phyloP scores from a whole-genome alignment of 2,888 invertebrate species.

The Suillia variegata region DNA sequence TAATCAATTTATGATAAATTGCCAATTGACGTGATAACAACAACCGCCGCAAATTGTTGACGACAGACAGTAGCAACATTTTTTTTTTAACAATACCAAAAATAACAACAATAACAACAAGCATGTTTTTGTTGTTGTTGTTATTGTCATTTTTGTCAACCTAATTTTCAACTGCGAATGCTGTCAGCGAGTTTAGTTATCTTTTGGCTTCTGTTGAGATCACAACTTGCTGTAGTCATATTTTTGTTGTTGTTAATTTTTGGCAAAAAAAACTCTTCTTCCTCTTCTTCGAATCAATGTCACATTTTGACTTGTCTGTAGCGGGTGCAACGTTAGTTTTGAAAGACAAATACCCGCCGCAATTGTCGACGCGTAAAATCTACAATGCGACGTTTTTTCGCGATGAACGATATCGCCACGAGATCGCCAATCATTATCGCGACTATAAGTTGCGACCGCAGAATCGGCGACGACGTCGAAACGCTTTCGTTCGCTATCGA shows the following conservation, averaged over 20 bases:
- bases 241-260: too few relatives aligned
- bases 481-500: conserved; percentile 21
- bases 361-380: conserved; percentile 42
- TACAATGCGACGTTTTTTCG: conserved; percentile 41
- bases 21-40: conserved; percentile 55
- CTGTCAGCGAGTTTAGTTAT: background rate
- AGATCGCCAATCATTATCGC: conserved; percentile 58
- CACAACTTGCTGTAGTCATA: too few relatives aligned
- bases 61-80: too few relatives aligned
- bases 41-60: too few relatives aligned
- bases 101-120: too few relatives aligned
- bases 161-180: too few relatives aligned
- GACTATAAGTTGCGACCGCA: conserved; percentile 46
- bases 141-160: too few relatives aligned
- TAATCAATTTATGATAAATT: conserved; percentile 44
- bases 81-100: too few relatives aligned
- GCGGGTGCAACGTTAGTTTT: conserved; percentile 38
- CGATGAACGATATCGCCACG: conserved; percentile 41
- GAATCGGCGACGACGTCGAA: conserved; percentile 18
- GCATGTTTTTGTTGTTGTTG: too few relatives aligned
- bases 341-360: conserved; percentile 29
- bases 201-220: conserved; percentile 14
- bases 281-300: too few relatives aligned
- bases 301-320: conserved; percentile 31
- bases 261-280: too few relatives aligned